Evolutionary conservation across 2,113 vertebrate species (phyloP).

Genomic region (Eretmochelys imbricata): DNA sequence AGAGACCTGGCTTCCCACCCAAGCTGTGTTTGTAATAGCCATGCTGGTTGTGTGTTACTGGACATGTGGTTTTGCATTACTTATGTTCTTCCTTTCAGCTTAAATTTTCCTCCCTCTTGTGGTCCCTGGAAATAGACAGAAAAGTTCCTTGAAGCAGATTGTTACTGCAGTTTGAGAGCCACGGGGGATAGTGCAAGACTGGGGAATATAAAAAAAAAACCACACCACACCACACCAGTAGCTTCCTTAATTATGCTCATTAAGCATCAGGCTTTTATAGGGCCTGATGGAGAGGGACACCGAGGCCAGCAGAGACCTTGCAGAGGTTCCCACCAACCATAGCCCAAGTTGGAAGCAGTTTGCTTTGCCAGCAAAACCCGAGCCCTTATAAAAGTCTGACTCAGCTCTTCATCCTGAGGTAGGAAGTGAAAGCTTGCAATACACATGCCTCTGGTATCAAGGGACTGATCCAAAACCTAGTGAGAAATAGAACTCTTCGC

Average conservation of each 20-base stretch:
- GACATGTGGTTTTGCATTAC: background rate
- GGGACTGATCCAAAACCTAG: background rate
- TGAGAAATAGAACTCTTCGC: background rate
- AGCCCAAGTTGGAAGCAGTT: background rate
- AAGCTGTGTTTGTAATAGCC: background rate
- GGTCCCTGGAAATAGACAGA: background rate
- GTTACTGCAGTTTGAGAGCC: background rate
- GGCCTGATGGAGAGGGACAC: background rate
- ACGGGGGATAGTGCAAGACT: background rate
- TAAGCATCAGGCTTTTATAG: rapidly evolving
- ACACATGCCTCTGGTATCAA: background rate
- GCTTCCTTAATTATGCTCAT: rapidly evolving
- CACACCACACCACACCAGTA: background rate
- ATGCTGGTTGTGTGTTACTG: rapidly evolving
- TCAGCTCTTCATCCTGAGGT: conserved; percentile 37
- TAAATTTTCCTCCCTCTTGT: background rate
- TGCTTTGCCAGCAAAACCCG: conserved; percentile 56
- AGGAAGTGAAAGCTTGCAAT: conserved; percentile 64
- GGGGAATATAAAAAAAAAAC: background rate
- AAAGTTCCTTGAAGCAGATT: rapidly evolving
- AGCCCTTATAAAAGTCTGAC: conserved; percentile 44
- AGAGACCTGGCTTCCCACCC: rapidly evolving
- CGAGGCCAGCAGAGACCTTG: background rate
- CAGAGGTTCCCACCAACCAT: background rate
- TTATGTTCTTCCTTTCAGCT: background rate